Percentiles rank a stretch among this genome's conserved stretches.
Evolutionary conservation across 2,113 vertebrate genomes (phyloP).

Genomic region (Tor tambroides): DNA sequence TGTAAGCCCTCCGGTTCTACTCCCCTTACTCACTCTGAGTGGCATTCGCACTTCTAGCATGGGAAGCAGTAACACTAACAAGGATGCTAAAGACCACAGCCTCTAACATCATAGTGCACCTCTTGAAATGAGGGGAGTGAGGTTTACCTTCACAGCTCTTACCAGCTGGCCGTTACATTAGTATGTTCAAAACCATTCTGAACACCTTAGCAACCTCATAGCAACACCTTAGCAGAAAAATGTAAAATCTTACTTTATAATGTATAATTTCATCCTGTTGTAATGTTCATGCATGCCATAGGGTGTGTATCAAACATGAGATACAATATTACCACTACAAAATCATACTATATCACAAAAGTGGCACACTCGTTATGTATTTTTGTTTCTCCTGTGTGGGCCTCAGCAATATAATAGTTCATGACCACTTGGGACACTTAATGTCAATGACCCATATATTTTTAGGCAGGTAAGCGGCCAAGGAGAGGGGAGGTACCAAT

Average conservation of each 20-base stretch:
- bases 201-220: not conserved
- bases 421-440: not conserved
- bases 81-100: not conserved
- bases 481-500: not conserved
- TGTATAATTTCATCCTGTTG: not conserved
- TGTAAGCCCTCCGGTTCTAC: too few species aligned
- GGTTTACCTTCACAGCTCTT: not conserved
- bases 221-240: not conserved
- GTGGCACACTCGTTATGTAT: not conserved
- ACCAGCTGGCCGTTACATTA: not conserved
- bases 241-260: not conserved
- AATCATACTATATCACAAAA: not conserved
- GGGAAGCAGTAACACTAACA: not conserved
- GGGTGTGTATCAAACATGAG: not conserved
- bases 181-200: not conserved
- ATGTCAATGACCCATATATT: constrained; percentile 36
- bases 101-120: not conserved
- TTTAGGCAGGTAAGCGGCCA: not conserved
- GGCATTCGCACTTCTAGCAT: too few species aligned
- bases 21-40: too few species aligned
- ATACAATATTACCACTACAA: not conserved
- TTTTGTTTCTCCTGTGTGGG: constrained; percentile 10
- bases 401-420: not conserved
- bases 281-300: not conserved
- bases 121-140: not conserved